A percentile compares a stretch with the other conserved stretches of the same genome.
Evolutionary conservation across 2,797 vertebrate genomes (phyloP).

Genomic region (Esox lucius): DNA sequence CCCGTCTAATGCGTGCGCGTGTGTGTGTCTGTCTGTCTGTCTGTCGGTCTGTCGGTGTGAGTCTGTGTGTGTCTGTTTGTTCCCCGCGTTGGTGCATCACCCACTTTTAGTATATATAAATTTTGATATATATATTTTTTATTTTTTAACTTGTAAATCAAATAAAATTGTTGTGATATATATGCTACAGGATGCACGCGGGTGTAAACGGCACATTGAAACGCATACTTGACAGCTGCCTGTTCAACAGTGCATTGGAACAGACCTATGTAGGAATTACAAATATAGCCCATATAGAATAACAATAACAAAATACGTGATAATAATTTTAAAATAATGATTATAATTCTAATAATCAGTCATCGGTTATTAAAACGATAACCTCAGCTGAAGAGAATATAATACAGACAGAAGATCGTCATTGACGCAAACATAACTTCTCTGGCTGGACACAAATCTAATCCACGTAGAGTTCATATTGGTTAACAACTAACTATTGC

Average conservation of each 20-base stretch:
- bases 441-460: background rate
- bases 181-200: background rate
- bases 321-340: no score
- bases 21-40: background rate
- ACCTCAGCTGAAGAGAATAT: no score
- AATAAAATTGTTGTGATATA: background rate
- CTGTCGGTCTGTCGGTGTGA: background rate
- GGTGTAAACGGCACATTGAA: background rate
- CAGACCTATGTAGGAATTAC: no score
- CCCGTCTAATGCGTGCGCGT: background rate
- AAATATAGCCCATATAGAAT: no score
- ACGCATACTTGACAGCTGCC: background rate
- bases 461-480: background rate
- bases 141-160: background rate
- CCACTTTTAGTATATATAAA: background rate
- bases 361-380: no score
- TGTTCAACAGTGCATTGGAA: background rate
- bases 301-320: no score
- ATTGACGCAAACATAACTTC: background rate
- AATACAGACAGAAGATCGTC: background rate
- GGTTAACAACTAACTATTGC: background rate
- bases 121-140: no score
- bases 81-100: background rate
- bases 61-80: background rate
- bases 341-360: no score